A percentile compares a stretch with the other conserved stretches of the same genome.
phyloP scores from a whole-genome alignment of 2,113 vertebrate genomes.

The Rhynchomys soricoides region DNA sequence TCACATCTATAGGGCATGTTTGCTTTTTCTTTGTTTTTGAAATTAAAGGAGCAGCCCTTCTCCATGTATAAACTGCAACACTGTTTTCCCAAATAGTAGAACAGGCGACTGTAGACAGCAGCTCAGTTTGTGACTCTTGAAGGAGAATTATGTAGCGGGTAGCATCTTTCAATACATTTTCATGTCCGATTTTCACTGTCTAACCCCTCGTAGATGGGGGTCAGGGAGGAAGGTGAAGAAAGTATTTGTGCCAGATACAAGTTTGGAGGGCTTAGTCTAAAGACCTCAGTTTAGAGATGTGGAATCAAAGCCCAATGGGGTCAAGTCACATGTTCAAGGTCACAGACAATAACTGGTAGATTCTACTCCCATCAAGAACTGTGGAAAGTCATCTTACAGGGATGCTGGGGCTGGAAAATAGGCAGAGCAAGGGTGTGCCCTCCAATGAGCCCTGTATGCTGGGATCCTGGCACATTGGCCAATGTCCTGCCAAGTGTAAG shows the following conservation, averaged over 20 bases:
- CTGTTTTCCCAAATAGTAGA: neutral
- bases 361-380: neutral
- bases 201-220: neutral
- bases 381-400: neutral
- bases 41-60: conserved; percentile 40
- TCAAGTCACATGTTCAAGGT: neutral
- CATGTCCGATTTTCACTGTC: neutral
- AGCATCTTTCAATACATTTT: neutral
- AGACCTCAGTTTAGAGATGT: neutral
- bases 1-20: neutral
- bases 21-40: conserved; percentile 12
- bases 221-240: neutral
- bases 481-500: neutral
- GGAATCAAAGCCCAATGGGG: neutral
- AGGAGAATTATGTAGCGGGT: neutral
- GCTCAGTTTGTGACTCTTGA: neutral
- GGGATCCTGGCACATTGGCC: neutral
- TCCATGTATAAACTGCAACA: neutral
- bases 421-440: neutral
- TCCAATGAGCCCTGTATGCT: neutral
- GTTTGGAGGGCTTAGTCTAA: neutral
- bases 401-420: neutral
- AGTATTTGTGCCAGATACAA: neutral
- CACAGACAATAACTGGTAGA: neutral
- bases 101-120: neutral